Conservation (phyloP, 1,140 invertebrate species). For the Frieseomelitta varia region DNA sequence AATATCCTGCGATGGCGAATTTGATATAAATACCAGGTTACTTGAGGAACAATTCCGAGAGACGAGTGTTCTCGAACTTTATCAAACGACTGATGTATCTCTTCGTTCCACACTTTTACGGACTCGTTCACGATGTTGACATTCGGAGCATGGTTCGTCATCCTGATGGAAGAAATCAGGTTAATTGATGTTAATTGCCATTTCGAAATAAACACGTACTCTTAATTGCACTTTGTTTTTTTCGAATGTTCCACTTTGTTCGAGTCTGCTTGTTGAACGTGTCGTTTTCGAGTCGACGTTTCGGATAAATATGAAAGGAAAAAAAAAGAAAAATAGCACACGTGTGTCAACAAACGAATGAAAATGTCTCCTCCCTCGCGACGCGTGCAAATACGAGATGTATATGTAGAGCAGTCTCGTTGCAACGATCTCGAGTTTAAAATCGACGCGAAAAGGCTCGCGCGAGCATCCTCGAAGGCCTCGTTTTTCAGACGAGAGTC, state of each 20-base stretch:
- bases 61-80: background rate
- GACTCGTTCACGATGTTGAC: background rate
- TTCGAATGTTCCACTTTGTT: background rate
- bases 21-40: slow-evolving; percentile 12
- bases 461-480: background rate
- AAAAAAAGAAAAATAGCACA: background rate
- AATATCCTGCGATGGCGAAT: background rate
- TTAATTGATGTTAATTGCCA: background rate
- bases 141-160: background rate
- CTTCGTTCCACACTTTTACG: background rate
- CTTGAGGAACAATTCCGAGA: background rate
- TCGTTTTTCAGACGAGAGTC: slow-evolving; percentile 29
- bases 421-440: background rate
- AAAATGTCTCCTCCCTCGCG: background rate
- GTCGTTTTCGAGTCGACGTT: no score
- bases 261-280: no score
- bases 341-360: background rate
- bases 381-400: background rate
- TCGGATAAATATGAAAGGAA: background rate
- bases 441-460: background rate
- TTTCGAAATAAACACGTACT: background rate
- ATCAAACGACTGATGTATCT: background rate
- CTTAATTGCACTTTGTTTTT: background rate
- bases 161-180: background rate
- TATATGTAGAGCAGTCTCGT: background rate